Evolutionary conservation across 2,888 invertebrate genomes (phyloP).

Genomic region (Octonoba sinensis): DNA sequence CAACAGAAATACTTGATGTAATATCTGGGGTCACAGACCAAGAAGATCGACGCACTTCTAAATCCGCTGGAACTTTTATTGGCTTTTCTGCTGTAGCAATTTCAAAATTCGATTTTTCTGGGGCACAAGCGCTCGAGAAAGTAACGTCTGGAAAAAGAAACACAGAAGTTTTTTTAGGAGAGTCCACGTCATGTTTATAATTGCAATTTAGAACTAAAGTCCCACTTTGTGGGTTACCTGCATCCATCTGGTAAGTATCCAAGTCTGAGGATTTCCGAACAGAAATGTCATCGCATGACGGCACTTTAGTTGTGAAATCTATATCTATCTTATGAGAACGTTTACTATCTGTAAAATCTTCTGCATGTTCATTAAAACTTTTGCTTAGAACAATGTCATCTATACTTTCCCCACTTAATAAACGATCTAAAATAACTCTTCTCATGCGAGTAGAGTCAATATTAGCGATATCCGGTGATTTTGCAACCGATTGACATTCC

Average conservation of each 20-base stretch:
- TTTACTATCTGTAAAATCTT: neutral
- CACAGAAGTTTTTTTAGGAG: constrained; percentile 31
- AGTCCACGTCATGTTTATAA: constrained; percentile 8
- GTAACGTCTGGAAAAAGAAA: constrained; percentile 49
- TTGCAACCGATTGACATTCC: too few relatives aligned
- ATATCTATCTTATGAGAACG: neutral
- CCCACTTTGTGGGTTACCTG: neutral
- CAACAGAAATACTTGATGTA: neutral
- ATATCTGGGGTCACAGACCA: constrained; percentile 13
- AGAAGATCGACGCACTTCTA: constrained; percentile 17
- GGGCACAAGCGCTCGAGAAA: constrained; percentile 2
- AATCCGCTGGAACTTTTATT: neutral
- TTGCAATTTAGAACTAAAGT: constrained; percentile 4
- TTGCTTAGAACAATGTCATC: constrained; percentile 22
- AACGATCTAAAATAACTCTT: constrained; percentile 39
- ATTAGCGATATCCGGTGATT: neutral
- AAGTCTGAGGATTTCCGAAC: neutral
- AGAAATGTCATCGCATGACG: neutral
- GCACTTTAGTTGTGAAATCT: neutral
- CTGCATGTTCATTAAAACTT: neutral
- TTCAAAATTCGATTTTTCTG: neutral
- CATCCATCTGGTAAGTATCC: too few relatives aligned
- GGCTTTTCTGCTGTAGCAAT: neutral
- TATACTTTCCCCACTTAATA: constrained; percentile 40
- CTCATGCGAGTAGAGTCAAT: constrained; percentile 19